Evolutionary conservation across 1,140 invertebrate species (phyloP).

Genomic region (Akabosia matsudoensis): DNA sequence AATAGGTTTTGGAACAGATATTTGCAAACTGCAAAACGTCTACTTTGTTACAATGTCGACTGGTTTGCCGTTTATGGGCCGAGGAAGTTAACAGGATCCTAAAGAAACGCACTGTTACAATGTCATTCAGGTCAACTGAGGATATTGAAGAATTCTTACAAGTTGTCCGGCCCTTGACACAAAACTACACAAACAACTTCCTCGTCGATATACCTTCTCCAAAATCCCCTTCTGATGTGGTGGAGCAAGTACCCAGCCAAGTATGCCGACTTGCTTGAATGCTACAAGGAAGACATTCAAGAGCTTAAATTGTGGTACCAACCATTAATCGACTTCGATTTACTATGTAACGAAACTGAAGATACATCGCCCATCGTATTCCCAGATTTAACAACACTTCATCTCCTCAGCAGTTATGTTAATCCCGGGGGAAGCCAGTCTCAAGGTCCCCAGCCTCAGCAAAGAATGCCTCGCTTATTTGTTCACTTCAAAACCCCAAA

Average conservation of each 20-base stretch:
- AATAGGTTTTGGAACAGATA: conserved; percentile 27
- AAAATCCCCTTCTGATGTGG: neutral
- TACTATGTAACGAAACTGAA: too few species aligned
- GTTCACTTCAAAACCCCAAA: conserved; percentile 12
- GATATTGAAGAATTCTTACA: neutral
- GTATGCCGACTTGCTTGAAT: neutral
- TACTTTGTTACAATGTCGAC: conserved; percentile 22
- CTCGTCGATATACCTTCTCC: neutral
- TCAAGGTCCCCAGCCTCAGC: neutral
- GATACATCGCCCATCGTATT: neutral
- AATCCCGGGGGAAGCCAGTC: neutral
- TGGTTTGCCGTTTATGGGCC: conserved; percentile 22
- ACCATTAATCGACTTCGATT: neutral
- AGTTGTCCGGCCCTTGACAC: neutral
- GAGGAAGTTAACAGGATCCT: conserved; percentile 22
- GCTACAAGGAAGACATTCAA: neutral
- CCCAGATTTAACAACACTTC: neutral
- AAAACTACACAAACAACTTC: neutral
- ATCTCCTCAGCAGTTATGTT: conserved; percentile 7
- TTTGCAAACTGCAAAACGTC: conserved; percentile 18
- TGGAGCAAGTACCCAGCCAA: neutral
- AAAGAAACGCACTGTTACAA: conserved; percentile 10
- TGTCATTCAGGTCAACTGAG: neutral
- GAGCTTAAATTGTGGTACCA: conserved; percentile 12
- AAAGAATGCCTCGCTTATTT: conserved; percentile 18